Conservation (phyloP, 2,113 vertebrate genomes). For the Hippocampus comes region DNA sequence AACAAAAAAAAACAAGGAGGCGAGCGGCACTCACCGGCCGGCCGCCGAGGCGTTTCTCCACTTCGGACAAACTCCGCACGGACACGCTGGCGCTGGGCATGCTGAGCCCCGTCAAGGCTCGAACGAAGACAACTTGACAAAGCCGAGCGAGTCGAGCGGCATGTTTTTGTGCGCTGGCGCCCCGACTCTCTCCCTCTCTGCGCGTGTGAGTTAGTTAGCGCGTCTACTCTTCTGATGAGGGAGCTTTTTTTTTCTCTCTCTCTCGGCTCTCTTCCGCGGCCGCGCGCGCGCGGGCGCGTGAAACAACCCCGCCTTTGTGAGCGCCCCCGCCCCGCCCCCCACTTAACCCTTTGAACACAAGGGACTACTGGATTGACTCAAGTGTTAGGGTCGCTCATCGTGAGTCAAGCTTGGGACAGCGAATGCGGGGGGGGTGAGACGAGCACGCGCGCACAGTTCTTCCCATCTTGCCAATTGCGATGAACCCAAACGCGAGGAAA, state of each 20-base stretch:
- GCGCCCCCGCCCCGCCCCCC: background rate
- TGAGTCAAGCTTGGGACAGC: background rate
- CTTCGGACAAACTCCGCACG: conserved; percentile 68
- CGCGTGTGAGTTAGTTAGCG: no score
- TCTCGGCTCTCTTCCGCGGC: background rate
- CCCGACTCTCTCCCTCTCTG: no score
- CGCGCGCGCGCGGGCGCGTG: background rate
- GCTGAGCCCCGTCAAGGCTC: conserved; percentile 36
- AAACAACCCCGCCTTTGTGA: conserved; percentile 4
- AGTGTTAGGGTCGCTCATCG: background rate
- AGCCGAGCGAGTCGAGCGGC: background rate
- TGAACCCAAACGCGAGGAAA: no score
- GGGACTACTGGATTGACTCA: no score
- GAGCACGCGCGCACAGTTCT: no score
- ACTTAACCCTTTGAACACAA: background rate
- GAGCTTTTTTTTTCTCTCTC: background rate
- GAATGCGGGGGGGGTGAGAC: no score
- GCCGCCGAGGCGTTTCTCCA: conserved; percentile 63
- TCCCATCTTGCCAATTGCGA: no score
- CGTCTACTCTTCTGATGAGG: background rate
- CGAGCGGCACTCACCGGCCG: conserved; percentile 58
- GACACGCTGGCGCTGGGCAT: conserved; percentile 64
- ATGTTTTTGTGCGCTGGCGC: conserved; percentile 30
- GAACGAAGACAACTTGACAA: conserved; percentile 9
- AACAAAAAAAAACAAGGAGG: no score